Base-by-base conservation (phyloP, 2,797 vertebrate genomes). In the Centroberyx gerrardi region DNA sequence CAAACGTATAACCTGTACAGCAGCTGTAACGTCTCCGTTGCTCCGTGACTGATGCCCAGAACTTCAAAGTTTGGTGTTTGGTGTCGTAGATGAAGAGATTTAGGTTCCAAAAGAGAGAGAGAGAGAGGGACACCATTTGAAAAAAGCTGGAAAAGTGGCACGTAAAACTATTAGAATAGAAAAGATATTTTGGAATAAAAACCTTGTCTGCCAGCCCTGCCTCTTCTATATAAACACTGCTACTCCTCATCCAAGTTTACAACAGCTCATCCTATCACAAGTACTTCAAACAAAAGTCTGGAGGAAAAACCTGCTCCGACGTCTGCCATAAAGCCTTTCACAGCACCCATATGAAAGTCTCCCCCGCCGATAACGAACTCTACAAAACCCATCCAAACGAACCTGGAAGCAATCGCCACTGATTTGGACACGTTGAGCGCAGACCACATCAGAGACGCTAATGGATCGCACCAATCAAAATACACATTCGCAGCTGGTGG, bases 361-460 rank as follows among this genome's bases (percentile, higher is more conserved):
- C 62, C 44, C 33, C 54, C 18, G 64, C 55, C 28, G 68, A 61
- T 56, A 72, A 62, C 55, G 54, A 72, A 77, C 65, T 74, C 53
- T 6, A 72, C 71, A 78, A 78, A 82, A 75, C 62, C 27, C 72
- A 74, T 68, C 74, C 66, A 69, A 76, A 84, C 87, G 75, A 89
- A 88, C 73, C 87, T 91, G 87, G 89, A 86, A 90, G 75, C 88
- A 88, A 90, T 92, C 71, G 58, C 62, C 66, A 75, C 82, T 85
- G 83, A 88, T 90, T 90, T 80, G 61, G 63, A 86, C 68, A 68
- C 72, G 80, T 54, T 70, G 67, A 76, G 58, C 66, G 62, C 78
- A 81, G 75, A 84, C 84, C 87, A 87, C 84, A 90, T 89, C 78
- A 87, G 76, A 90, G 59, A 65, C 36, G 40, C 69, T 72, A 87